Evolutionary conservation across 2,113 vertebrate species (phyloP).

Genomic region (Donacobius atricapilla): DNA sequence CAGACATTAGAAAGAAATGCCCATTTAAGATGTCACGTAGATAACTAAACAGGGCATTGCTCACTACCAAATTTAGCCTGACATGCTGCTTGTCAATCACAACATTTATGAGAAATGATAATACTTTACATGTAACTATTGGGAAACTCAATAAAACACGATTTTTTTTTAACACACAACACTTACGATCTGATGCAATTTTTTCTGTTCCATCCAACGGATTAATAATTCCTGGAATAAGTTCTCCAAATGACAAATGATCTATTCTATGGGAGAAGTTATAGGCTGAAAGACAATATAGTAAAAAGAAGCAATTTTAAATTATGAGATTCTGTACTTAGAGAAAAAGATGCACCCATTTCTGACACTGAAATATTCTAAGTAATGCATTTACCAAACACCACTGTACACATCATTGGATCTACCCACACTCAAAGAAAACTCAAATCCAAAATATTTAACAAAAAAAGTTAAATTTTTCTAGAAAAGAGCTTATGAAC

Average conservation of each 20-base stretch:
- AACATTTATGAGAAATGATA: not conserved
- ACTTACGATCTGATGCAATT: slow-evolving; percentile 87
- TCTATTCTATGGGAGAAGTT: slow-evolving; percentile 99
- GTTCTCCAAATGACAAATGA: slow-evolving; percentile 95
- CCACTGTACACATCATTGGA: not conserved
- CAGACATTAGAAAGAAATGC: not conserved
- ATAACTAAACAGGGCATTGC: not conserved
- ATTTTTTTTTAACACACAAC: not conserved
- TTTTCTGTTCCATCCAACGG: slow-evolving; percentile 97
- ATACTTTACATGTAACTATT: not conserved
- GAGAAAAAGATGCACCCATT: not conserved
- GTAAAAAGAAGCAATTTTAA: not conserved
- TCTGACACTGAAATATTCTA: not conserved
- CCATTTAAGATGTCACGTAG: not conserved
- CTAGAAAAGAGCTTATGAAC: not conserved
- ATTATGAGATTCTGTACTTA: not conserved
- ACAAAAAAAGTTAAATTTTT: not conserved
- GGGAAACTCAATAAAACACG: not conserved
- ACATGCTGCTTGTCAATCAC: not conserved
- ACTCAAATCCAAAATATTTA: not conserved
- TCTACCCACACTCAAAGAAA: not conserved
- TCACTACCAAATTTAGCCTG: not conserved
- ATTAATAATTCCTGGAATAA: slow-evolving; percentile 91
- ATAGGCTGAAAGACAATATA: slow-evolving; percentile 79
- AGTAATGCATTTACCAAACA: not conserved